These are phyloP conservation scores for Diachasmimorpha longicaudata DNA, from an alignment of 1,140 invertebrate species.

Conservation along the genomic window DNA sequence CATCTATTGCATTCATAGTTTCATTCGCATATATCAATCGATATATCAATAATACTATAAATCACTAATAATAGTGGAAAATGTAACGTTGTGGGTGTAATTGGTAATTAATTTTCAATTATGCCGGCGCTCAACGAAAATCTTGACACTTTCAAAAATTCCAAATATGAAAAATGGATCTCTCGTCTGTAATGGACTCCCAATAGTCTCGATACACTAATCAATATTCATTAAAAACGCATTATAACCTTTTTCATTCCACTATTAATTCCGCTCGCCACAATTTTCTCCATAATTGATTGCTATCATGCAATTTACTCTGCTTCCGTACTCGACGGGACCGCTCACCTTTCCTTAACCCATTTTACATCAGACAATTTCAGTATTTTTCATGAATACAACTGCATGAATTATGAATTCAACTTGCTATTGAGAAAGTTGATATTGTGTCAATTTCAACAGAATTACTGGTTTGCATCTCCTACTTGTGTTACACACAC, in stretches of 20 bases:
- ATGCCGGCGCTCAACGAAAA: too few species aligned
- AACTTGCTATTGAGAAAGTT: neutral
- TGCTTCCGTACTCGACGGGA: neutral
- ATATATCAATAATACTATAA: too few species aligned
- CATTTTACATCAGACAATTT: neutral
- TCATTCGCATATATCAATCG: too few species aligned
- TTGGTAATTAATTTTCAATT: too few species aligned
- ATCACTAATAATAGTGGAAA: too few species aligned
- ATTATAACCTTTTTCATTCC: neutral
- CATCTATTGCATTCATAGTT: too few species aligned
- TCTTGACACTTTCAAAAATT: too few species aligned
- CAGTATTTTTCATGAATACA: neutral
- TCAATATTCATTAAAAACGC: neutral
- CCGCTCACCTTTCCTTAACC: neutral
- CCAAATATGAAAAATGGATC: too few species aligned
- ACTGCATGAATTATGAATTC: neutral
- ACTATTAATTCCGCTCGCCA: neutral
- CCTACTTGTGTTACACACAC: neutral
- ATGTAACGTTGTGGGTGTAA: too few species aligned
- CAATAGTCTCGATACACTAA: neutral
- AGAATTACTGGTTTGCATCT: neutral
- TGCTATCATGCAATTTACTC: slow-evolving; percentile 23
- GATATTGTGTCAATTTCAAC: neutral
- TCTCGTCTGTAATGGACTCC: neutral
- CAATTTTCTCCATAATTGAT: slow-evolving; percentile 28